Conservation (phyloP, 2,113 vertebrate genomes). For the Zosterops hypoxanthus region DNA sequence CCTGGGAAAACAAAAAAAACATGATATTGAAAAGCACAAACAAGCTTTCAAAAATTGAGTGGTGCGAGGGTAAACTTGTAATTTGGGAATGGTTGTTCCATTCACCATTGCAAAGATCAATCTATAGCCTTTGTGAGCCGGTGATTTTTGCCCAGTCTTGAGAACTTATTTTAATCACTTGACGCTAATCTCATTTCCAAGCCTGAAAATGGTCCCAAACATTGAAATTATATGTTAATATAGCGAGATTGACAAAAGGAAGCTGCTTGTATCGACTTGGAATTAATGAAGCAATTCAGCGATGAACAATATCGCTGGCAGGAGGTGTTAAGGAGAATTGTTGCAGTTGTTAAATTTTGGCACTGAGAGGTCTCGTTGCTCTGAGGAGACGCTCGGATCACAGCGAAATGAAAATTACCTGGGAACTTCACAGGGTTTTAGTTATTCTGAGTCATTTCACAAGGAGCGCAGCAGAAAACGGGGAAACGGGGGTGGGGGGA, state of each 20-base stretch:
- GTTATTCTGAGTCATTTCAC: neutral
- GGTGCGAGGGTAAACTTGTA: slow-evolving; percentile 20
- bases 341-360: slow-evolving; percentile 62
- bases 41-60: slow-evolving; percentile 32
- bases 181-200: slow-evolving; percentile 57
- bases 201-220: slow-evolving; percentile 51
- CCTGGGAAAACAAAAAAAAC: slow-evolving; percentile 7
- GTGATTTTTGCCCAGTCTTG: slow-evolving; percentile 26
- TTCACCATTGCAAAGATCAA: slow-evolving; percentile 45
- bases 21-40: slow-evolving; percentile 12
- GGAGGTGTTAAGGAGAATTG: slow-evolving; percentile 62
- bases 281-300: slow-evolving; percentile 69
- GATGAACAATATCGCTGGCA: slow-evolving; percentile 59
- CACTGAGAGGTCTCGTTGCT: slow-evolving; percentile 19
- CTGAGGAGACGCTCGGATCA: neutral
- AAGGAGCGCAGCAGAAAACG: neutral
- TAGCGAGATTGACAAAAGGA: slow-evolving; percentile 60
- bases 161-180: slow-evolving; percentile 61
- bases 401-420: slow-evolving; percentile 9
- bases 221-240: slow-evolving; percentile 70
- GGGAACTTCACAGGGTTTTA: neutral
- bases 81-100: slow-evolving; percentile 29
- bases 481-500: neutral
- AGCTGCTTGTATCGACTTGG: slow-evolving; percentile 56
- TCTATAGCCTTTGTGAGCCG: slow-evolving; percentile 34